Conservation (phyloP, 2,113 vertebrate genomes). For the Tautogolabrus adspersus region DNA sequence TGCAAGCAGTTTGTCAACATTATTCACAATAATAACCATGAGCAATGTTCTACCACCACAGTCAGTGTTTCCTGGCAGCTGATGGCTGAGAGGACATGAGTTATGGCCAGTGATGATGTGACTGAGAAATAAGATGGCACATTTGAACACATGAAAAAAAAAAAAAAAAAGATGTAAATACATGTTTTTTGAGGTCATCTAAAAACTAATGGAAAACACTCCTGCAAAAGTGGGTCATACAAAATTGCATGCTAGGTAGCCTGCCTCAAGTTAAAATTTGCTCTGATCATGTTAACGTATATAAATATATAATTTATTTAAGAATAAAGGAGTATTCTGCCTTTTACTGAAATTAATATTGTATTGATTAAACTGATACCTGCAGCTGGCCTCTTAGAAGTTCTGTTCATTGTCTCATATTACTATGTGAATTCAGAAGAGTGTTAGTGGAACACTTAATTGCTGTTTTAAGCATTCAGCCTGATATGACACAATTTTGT, state of each 20-base stretch:
- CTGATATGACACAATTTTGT: too few species aligned
- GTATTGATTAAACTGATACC: too few species aligned
- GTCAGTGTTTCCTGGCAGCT: slow-evolving; percentile 23
- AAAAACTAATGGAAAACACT: neutral
- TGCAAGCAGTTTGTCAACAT: slow-evolving; percentile 33
- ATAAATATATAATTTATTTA: too few species aligned
- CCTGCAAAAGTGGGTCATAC: neutral
- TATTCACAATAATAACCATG: slow-evolving; percentile 18
- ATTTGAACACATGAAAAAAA: neutral
- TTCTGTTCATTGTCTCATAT: neutral
- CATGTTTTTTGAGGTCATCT: neutral
- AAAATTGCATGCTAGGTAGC: neutral
- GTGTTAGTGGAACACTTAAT: too few species aligned
- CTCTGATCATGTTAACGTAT: neutral
- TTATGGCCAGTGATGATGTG: slow-evolving; percentile 3
- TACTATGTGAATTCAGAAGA: too few species aligned
- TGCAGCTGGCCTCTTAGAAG: neutral
- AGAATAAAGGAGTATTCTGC: neutral
- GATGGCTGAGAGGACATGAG: slow-evolving; percentile 9
- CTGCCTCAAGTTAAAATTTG: too few species aligned
- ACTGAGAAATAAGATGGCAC: neutral
- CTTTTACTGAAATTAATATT: neutral
- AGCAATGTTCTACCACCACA: slow-evolving; percentile 1
- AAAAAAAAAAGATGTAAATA: neutral
- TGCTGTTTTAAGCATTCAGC: too few species aligned